Conservation (phyloP, 2,113 vertebrate genomes). For the Dasyprocta punctata region DNA sequence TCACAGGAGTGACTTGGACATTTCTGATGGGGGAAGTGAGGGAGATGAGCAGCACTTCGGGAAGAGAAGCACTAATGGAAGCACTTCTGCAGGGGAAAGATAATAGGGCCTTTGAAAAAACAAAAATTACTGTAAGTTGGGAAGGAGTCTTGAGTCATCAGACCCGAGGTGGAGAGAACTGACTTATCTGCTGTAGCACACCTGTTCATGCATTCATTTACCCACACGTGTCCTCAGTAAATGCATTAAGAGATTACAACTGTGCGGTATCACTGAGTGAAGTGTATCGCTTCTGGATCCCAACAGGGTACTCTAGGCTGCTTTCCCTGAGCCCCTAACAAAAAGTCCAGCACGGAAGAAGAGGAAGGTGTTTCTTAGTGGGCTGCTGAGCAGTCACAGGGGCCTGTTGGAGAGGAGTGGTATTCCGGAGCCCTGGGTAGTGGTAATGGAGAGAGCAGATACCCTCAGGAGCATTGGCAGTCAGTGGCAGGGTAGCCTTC, state of each 20-base stretch:
- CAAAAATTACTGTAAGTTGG: neutral
- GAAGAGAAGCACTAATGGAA: neutral
- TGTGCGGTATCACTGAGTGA: neutral
- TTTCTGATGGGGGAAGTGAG: neutral
- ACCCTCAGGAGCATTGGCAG: neutral
- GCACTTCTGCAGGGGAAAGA: neutral
- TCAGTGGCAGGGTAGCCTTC: neutral
- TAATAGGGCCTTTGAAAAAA: constrained; percentile 2
- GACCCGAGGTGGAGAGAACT: neutral
- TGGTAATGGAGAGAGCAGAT: neutral
- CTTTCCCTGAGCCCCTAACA: neutral
- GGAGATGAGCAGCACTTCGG: neutral
- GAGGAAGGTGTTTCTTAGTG: neutral
- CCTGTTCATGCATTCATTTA: neutral
- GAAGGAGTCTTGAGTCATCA: neutral
- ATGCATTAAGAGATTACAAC: neutral
- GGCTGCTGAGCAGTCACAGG: neutral
- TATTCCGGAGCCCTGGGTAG: neutral
- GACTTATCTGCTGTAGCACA: neutral
- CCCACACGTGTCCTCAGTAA: neutral
- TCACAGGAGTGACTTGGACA: neutral
- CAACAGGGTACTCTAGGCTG: neutral
- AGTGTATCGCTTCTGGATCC: neutral
- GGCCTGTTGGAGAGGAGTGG: neutral
- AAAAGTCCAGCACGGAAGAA: neutral